Percentiles rank a stretch among this genome's conserved stretches.
Conservation (phyloP, 2,113 vertebrate species). For the Pterocles orientalis region DNA sequence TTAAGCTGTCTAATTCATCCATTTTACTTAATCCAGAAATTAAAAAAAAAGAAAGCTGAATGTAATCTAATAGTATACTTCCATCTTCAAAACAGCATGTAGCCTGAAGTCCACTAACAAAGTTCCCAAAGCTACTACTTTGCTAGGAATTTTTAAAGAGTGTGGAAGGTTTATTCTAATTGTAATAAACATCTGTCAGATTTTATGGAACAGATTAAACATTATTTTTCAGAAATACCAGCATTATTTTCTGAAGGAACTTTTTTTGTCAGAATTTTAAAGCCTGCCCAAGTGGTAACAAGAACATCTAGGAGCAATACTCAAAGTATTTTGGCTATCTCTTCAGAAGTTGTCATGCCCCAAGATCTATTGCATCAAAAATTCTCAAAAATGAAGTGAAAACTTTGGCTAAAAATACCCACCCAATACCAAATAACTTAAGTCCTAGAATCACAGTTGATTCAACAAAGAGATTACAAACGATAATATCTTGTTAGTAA, state of each 20-base stretch:
- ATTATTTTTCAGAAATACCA: not conserved
- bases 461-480: not conserved
- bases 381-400: not conserved
- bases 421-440: rapidly evolving
- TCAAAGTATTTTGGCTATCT: not conserved
- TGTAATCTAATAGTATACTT: no score
- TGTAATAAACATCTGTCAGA: not conserved
- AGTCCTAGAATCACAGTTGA: not conserved
- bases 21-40: not conserved
- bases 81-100: not conserved
- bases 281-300: not conserved
- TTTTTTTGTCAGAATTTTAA: not conserved
- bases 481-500: not conserved
- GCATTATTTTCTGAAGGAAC: not conserved
- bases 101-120: rapidly evolving
- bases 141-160: not conserved
- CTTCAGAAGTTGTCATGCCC: not conserved
- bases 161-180: not conserved
- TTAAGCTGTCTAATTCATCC: not conserved
- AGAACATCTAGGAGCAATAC: not conserved
- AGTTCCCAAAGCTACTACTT: not conserved
- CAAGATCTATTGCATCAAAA: not conserved
- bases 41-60: not conserved
- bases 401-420: not conserved
- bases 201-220: not conserved